phyloP scores from a whole-genome alignment of 2,113 vertebrate genomes.

The Clarias batrachus region DNA sequence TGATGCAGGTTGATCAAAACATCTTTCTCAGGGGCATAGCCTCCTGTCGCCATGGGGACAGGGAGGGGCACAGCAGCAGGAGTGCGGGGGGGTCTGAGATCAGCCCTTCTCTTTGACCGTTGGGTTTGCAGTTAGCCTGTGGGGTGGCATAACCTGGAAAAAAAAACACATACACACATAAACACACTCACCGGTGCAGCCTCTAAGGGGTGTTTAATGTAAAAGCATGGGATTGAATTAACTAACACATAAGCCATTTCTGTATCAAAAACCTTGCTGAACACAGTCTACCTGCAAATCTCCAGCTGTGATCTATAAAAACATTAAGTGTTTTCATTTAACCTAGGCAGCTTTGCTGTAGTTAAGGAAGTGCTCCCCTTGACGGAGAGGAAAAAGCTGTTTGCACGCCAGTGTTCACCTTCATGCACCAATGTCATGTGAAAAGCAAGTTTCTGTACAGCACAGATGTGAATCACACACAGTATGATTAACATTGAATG shows the following conservation, averaged over 20 bases:
- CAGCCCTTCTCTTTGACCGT: constrained; percentile 90
- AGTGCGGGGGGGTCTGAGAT: constrained; percentile 64
- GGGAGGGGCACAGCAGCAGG: constrained; percentile 64
- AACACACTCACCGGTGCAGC: background rate
- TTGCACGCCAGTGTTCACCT: background rate
- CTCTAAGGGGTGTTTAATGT: background rate
- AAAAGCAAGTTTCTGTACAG: background rate
- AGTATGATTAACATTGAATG: background rate
- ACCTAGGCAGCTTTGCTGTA: background rate
- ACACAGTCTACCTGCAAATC: background rate
- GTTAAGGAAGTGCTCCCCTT: background rate
- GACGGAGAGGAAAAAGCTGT: background rate
- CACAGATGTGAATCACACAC: background rate
- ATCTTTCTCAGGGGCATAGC: constrained; percentile 77
- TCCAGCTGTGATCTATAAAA: background rate
- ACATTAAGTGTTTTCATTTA: background rate
- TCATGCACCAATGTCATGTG: background rate
- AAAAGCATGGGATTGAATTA: background rate
- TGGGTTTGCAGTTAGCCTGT: constrained; percentile 81
- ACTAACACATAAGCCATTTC: background rate
- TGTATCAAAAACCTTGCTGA: background rate
- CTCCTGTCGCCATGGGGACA: constrained; percentile 85
- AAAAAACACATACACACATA: background rate
- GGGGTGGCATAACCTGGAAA: constrained; percentile 85
- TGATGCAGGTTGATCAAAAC: constrained; percentile 79